Conservation (phyloP, 92 coral and sea anemone genomes). For the Palythoa grandis region DNA sequence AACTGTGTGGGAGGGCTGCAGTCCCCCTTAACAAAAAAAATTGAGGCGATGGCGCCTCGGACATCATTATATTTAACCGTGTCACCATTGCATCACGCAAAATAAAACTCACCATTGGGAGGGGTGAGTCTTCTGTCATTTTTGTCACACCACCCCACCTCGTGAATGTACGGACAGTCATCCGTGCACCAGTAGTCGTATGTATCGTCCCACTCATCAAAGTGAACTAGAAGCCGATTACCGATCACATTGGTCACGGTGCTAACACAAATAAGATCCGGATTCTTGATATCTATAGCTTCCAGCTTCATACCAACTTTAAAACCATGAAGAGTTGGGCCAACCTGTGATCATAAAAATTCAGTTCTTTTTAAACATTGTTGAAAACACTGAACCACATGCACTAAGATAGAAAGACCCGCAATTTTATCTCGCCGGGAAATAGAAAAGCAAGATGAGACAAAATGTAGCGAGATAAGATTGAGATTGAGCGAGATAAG, state of each 20-base stretch:
- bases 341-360: slow-evolving; percentile 45
- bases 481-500: too few species aligned
- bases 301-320: slow-evolving; percentile 93
- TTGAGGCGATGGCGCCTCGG: not conserved
- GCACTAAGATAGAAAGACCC: not conserved
- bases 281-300: slow-evolving; percentile 97
- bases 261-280: slow-evolving; percentile 98
- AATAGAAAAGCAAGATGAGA: too few species aligned
- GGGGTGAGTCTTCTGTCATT: slow-evolving; percentile 80
- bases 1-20: too few species aligned
- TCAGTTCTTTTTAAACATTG: too few species aligned
- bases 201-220: slow-evolving; percentile 99
- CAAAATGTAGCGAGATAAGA: too few species aligned
- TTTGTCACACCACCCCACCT: slow-evolving; percentile 82
- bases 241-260: slow-evolving; percentile 99
- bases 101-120: slow-evolving; percentile 68
- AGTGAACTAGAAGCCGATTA: slow-evolving; percentile 92
- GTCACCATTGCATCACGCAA: not conserved
- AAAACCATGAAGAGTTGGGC: slow-evolving; percentile 85
- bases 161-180: slow-evolving; percentile 95
- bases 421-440: not conserved
- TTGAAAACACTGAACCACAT: not conserved
- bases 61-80: not conserved
- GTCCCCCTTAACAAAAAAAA: not conserved
- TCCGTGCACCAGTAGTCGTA: slow-evolving; percentile 99